These are phyloP conservation scores for Passer domesticus DNA, from an alignment of 2,113 vertebrate species.

Conservation along the genomic window DNA sequence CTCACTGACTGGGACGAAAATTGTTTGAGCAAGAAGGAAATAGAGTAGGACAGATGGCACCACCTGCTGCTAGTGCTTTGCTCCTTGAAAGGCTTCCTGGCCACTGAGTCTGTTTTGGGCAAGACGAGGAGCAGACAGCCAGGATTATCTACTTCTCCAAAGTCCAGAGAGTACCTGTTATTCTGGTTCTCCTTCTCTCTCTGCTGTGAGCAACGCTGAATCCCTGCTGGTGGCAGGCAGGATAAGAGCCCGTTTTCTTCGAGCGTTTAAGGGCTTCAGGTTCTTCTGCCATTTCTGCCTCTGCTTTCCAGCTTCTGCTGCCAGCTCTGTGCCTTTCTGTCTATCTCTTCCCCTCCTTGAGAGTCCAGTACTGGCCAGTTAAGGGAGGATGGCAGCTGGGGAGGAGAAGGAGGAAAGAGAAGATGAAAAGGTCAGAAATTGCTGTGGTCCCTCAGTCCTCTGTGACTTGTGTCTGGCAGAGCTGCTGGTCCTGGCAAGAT, in stretches of 20 bases:
- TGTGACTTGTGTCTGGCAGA: background rate
- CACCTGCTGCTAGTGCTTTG: background rate
- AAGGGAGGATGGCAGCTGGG: background rate
- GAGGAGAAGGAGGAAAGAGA: background rate
- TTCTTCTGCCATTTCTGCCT: background rate
- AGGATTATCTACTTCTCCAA: background rate
- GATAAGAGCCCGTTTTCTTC: background rate
- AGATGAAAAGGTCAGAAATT: background rate
- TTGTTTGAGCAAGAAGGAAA: background rate
- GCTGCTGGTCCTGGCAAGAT: background rate
- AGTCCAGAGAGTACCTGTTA: background rate
- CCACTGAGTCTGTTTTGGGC: background rate
- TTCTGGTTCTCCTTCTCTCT: background rate
- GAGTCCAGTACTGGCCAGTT: background rate
- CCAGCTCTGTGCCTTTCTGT: background rate
- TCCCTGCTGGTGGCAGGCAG: background rate
- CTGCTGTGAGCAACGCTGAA: background rate
- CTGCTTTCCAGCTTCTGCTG: background rate
- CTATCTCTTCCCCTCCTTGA: background rate
- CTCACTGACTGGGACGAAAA: background rate
- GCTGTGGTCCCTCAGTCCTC: background rate
- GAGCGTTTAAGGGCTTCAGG: background rate
- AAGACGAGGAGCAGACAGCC: background rate
- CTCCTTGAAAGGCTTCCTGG: background rate
- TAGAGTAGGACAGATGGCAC: conserved; percentile 1